phyloP scores from a whole-genome alignment of 2,113 vertebrate species.

The Oophaga pumilio region DNA sequence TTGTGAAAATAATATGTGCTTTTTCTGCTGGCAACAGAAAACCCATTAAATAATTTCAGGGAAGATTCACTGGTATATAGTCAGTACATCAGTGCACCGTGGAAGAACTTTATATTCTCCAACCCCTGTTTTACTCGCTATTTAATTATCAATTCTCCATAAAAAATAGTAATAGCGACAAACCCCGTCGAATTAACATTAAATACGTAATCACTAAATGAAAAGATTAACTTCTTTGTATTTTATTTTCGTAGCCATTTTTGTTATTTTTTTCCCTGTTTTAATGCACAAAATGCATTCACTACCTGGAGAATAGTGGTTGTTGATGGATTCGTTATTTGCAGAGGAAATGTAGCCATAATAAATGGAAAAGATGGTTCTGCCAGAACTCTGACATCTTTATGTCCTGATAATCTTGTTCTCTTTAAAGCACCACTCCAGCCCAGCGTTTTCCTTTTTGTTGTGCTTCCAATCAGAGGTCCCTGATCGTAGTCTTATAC shows the following conservation, averaged over 20 bases:
- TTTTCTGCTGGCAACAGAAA: slow-evolving; percentile 16
- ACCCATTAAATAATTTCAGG: slow-evolving; percentile 26
- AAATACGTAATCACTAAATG: too few species aligned
- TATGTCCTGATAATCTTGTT: too few species aligned
- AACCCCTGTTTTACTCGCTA: not conserved
- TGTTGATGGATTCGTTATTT: not conserved
- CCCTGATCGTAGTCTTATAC: too few species aligned
- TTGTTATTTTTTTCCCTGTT: not conserved
- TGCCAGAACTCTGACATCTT: too few species aligned
- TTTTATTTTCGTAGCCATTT: not conserved
- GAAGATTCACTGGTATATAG: not conserved
- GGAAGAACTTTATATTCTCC: not conserved
- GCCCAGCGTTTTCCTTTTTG: too few species aligned
- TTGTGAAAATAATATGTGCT: slow-evolving; percentile 34
- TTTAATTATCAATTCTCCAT: not conserved
- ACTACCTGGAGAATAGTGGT: not conserved
- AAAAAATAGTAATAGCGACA: not conserved
- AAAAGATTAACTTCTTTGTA: too few species aligned
- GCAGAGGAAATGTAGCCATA: too few species aligned
- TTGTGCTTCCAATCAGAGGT: too few species aligned
- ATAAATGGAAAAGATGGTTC: too few species aligned
- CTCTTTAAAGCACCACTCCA: too few species aligned
- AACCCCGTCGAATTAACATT: too few species aligned
- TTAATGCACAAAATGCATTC: not conserved
- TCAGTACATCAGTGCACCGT: not conserved